A percentile compares a stretch with the other conserved stretches of the same genome.
phyloP scores from a whole-genome alignment of 2,113 vertebrate genomes.

The Labeo rohita region DNA sequence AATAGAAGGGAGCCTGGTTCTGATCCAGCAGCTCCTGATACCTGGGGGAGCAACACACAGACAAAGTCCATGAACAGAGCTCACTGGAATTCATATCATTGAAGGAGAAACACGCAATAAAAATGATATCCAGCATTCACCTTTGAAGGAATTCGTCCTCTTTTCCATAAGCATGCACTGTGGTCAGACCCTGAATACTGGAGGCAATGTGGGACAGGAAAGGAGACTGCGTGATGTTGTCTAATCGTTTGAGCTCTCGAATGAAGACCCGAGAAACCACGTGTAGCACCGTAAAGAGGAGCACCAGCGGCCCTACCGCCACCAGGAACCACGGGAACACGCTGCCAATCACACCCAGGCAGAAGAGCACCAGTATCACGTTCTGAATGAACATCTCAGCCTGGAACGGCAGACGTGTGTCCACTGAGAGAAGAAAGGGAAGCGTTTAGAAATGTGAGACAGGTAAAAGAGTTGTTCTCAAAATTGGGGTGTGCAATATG shows the following conservation, averaged over 20 bases:
- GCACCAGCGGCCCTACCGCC: constrained; percentile 84
- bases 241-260: constrained; percentile 89
- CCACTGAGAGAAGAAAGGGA: constrained; percentile 74
- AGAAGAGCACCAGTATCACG: constrained; percentile 90
- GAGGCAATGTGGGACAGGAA: constrained; percentile 91
- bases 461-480: neutral
- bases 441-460: neutral
- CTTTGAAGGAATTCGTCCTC: constrained; percentile 86
- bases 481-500: neutral
- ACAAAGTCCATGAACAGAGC: neutral
- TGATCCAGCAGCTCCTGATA: constrained; percentile 89
- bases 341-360: constrained; percentile 84
- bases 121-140: constrained; percentile 68
- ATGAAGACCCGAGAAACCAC: constrained; percentile 89
- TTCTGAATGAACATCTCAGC: constrained; percentile 95
- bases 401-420: constrained; percentile 91
- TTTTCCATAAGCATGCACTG: constrained; percentile 88
- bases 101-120: neutral
- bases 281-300: constrained; percentile 85
- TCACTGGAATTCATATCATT: neutral
- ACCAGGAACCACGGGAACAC: constrained; percentile 93
- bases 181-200: constrained; percentile 90
- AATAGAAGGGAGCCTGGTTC: constrained; percentile 89
- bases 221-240: constrained; percentile 91
- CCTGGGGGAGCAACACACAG: constrained; percentile 65